These are phyloP conservation scores for Mirounga angustirostris DNA, from an alignment of 2,113 vertebrate genomes.

Conservation along the genomic window DNA sequence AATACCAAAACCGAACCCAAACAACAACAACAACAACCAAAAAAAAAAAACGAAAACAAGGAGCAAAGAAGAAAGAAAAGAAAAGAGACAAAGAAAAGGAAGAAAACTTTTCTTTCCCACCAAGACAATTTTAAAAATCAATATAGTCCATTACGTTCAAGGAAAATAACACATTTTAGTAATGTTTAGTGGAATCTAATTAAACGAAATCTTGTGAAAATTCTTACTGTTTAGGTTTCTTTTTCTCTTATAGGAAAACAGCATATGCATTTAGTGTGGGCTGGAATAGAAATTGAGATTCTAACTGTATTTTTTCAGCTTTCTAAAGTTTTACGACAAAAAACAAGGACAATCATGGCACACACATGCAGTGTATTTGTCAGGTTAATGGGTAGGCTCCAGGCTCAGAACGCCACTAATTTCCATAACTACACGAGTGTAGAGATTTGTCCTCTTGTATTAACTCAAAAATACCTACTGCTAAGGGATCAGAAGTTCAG, in stretches of 20 bases:
- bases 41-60: too few species aligned
- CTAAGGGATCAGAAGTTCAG: constrained; percentile 71
- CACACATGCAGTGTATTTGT: neutral
- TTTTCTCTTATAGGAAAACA: neutral
- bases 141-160: neutral
- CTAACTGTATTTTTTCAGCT: constrained; percentile 31
- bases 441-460: constrained; percentile 46
- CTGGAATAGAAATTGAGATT: neutral
- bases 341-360: neutral
- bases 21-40: neutral
- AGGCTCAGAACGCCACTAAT: neutral
- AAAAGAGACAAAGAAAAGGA: neutral
- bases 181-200: neutral
- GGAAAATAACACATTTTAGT: neutral
- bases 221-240: neutral
- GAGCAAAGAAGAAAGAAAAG: neutral
- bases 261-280: neutral
- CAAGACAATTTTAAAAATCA: neutral
- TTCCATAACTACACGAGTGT: constrained; percentile 25
- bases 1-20: neutral
- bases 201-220: neutral
- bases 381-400: neutral
- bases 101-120: neutral
- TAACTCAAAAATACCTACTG: constrained; percentile 60
- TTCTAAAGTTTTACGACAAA: constrained; percentile 51